phyloP scores from a whole-genome alignment of 2,797 vertebrate species.

The Coluber constrictor region DNA sequence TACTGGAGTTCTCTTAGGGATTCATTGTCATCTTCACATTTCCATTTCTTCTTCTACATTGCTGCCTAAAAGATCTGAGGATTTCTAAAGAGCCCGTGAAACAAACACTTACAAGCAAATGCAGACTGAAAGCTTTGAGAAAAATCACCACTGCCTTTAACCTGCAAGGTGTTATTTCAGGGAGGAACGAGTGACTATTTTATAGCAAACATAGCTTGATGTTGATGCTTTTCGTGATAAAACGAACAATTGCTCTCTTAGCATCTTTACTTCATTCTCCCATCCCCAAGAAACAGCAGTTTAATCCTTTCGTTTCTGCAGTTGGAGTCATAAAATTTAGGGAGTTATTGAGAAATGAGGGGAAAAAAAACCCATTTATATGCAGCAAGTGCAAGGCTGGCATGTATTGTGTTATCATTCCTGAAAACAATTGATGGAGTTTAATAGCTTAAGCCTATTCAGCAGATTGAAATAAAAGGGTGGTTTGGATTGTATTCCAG shows the following conservation, averaged over 20 bases:
- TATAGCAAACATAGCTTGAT: neutral
- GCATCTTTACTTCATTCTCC: neutral
- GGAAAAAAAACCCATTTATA: neutral
- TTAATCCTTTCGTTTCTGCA: slow-evolving; percentile 23
- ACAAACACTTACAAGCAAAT: neutral
- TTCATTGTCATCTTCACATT: neutral
- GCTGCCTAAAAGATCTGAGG: neutral
- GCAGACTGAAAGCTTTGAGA: slow-evolving; percentile 4
- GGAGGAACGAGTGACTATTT: slow-evolving; percentile 9
- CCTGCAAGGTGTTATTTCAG: neutral
- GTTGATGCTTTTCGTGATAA: slow-evolving; percentile 4
- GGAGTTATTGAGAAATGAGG: neutral
- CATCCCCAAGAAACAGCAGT: slow-evolving; percentile 2
- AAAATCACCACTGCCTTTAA: neutral
- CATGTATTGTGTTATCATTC: slow-evolving; percentile 32
- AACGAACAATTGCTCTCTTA: slow-evolving; percentile 11
- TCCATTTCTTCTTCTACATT: neutral
- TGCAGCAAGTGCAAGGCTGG: neutral
- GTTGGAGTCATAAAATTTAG: slow-evolving; percentile 35
- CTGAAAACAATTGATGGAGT: slow-evolving; percentile 28
- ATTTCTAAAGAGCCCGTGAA: neutral
- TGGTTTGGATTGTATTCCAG: slow-evolving; percentile 26
- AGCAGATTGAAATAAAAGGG: neutral
- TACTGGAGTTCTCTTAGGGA: neutral
- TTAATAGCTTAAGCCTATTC: slow-evolving; percentile 32